Base-by-base conservation (phyloP, 2,113 vertebrate species). In the Pelobates fuscus region DNA sequence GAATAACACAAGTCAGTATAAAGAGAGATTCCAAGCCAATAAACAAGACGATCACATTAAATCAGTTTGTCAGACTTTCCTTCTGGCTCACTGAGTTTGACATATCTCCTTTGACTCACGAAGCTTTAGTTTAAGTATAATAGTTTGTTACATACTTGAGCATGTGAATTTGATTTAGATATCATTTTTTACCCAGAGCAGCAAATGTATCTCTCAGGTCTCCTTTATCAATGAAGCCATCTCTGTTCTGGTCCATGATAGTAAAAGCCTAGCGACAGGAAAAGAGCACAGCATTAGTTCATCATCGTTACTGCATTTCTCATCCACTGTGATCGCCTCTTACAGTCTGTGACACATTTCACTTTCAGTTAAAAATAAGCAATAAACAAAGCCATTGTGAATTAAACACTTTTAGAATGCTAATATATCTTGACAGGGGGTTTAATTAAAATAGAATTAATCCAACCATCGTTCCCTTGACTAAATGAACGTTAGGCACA, bases 241-340 rank as follows among this genome's bases (percentile, higher is more conserved):
- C 94, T 78, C 94, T 90, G 87, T 95, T 96, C 90, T 96, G 95
- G 84, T 96, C 95, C 94, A 95, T 96, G 85, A 96, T 95, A 80
- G 95, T 96, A 73, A 96, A 95, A 71, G 94, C 94, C 94, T 96
- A 68, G 81, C 58, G 76, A 82, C 80, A 23, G 43, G n/a, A 66
- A 57, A 77, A 66, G 37, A 71, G 65, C 8, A 6, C 60, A 49
- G 57, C 72, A 78, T 63, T 57, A 78, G 68, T 63, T n/a, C 37
- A 27, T 23, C 2, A 1, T 21, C 2, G 27, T 67, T 24, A 29
- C 46, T 17, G 1, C 6, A 15, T 49, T 67, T 30, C 10, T 30
- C 6, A 14, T 29, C 41, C 8, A 11, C 43, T 23, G 57, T 41
- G 43, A 18, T 1, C 30, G 5, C 21, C 3, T n/a, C 26, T n/a